A percentile compares a stretch with the other conserved stretches of the same genome.
Conservation (phyloP, 2,113 vertebrate genomes). For the Ciconia maguari region DNA sequence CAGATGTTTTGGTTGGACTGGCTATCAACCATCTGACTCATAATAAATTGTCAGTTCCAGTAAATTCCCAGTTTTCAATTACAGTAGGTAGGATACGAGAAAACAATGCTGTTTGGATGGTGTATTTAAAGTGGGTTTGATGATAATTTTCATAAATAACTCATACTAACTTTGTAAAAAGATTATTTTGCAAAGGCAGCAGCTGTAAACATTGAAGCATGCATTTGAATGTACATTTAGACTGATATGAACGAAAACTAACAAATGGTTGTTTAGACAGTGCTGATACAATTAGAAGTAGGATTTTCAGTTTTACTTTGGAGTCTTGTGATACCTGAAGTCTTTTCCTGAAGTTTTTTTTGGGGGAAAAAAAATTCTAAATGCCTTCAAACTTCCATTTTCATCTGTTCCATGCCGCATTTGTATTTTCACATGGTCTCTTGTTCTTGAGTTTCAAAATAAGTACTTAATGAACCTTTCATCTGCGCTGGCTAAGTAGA, state of each 20-base stretch:
- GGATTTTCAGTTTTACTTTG: background rate
- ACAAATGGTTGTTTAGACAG: background rate
- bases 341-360: background rate
- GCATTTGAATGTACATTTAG: conserved; percentile 23
- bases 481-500: background rate
- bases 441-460: background rate
- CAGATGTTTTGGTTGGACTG: conserved; percentile 85
- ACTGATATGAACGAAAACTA: conserved; percentile 35
- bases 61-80: conserved; percentile 81
- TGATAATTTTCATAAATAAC: conserved; percentile 52
- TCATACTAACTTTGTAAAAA: conserved; percentile 3
- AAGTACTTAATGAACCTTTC: background rate
- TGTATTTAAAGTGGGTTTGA: conserved; percentile 67
- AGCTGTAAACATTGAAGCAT: conserved; percentile 16
- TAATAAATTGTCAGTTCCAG: conserved; percentile 83
- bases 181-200: conserved; percentile 23
- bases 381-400: background rate
- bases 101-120: conserved; percentile 69
- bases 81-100: conserved; percentile 78
- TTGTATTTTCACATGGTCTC: background rate
- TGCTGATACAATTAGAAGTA: background rate
- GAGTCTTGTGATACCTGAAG: background rate
- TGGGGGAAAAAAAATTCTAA: background rate
- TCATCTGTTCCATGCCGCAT: background rate
- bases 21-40: conserved; percentile 79